Evolutionary conservation across 2,797 vertebrate genomes (phyloP), one percentile per base, ranked within the genome.

Genomic region (Diplodus sargus): DNA sequence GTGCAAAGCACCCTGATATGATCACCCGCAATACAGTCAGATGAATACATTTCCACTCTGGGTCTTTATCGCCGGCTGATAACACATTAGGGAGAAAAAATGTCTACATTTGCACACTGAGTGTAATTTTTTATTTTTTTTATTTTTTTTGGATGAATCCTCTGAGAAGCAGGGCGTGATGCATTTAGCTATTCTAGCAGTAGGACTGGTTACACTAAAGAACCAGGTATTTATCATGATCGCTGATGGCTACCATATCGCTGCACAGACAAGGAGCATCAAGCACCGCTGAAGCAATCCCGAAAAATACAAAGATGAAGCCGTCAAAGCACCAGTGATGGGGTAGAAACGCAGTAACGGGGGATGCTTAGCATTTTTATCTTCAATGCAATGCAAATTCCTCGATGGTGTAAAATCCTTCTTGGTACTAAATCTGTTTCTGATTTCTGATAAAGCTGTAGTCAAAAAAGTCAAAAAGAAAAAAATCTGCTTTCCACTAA

Each of bases 171-270:
- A 17, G 28, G 34, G 69, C 30, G 68, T 67, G 48, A 61, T 66
- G 17, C 66, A 48, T 69, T 69, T 71, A 49, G 20, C 11, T 25
- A n/a, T 70, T 66, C 43, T 30, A 5, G 23, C 47, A 11, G 23
- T 45, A 67, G 18, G 7, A 39, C 1, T 43, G 30, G 45, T 47
- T 57, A 4, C 43, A 75, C 79, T 54, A 45, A 76, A 69, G 59
- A 58, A 47, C 5, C 4, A 20, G 3, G 45, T 39, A n/a, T 4
- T 74, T 71, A 67, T 78, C 47, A 23, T 49, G 57, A 76, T 81
- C 53, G n/a, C 54, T 53, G 30, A 76, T 63, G 53, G 75, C 39
- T 22, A 39, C 52, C 74, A 62, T 51, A 71, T 74, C 75, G 45
- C 6, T 76, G 34, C 78, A 61, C 60, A 70, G 49, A 72, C 20